Conservation (phyloP, 2,113 vertebrate genomes). For the Tachycineta bicolor region DNA sequence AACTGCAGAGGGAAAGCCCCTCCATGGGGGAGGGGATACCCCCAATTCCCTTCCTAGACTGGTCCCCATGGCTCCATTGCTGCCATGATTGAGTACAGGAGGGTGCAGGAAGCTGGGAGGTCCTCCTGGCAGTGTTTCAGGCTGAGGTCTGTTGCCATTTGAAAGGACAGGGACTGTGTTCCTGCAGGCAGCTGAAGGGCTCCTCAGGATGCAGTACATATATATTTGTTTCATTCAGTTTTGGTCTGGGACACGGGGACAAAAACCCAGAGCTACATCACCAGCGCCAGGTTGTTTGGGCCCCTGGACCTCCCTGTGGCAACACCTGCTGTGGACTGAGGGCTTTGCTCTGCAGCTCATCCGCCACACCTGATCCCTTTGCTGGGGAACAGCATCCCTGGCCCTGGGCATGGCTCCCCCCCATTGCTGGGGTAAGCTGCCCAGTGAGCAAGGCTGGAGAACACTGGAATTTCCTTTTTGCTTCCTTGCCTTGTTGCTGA, state of each 20-base stretch:
- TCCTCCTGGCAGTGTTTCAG: neutral
- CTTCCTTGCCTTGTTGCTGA: slow-evolving; percentile 23
- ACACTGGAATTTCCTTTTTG: neutral
- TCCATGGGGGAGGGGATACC: neutral
- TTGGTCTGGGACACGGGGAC: accelerated
- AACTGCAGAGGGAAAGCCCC: neutral
- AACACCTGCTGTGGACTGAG: neutral
- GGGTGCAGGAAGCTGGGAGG: neutral
- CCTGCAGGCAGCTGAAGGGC: neutral
- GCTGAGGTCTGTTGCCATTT: neutral
- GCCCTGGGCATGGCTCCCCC: neutral
- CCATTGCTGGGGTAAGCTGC: neutral
- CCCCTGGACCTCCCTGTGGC: neutral
- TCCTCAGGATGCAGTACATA: neutral
- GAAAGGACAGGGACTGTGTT: neutral
- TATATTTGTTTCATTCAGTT: accelerated
- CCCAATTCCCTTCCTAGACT: too few species aligned
- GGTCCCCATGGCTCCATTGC: accelerated
- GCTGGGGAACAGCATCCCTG: neutral
- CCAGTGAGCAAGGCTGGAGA: neutral
- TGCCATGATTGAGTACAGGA: accelerated
- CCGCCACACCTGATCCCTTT: neutral
- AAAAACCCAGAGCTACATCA: neutral
- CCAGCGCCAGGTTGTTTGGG: neutral
- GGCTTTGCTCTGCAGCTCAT: neutral